Conservation (phyloP, 2,888 invertebrate species). For the Lasioglossum villosulum region DNA sequence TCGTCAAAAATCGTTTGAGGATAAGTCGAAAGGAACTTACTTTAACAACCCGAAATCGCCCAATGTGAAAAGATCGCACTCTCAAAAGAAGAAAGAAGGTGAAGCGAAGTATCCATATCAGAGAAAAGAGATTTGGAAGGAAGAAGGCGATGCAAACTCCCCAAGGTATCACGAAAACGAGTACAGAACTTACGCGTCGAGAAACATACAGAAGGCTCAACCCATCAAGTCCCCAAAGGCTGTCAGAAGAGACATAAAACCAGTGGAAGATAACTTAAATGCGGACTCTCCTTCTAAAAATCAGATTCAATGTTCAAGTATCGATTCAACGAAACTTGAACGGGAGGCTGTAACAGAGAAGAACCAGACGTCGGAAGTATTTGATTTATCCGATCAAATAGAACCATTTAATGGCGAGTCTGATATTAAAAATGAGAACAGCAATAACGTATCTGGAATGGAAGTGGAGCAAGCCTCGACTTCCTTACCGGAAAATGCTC, state of each 20-base stretch:
- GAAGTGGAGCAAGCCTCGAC: constrained; percentile 12
- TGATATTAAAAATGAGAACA: constrained; percentile 21
- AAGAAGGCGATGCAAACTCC: constrained; percentile 49
- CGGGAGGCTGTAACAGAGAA: constrained; percentile 15
- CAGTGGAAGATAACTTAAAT: constrained; percentile 14
- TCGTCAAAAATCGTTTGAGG: constrained; percentile 77
- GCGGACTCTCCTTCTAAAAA: not conserved
- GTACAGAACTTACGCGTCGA: constrained; percentile 30
- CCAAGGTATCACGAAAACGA: constrained; percentile 53
- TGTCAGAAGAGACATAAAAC: constrained; percentile 4
- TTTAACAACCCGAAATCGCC: constrained; percentile 71
- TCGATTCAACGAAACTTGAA: constrained; percentile 19
- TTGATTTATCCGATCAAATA: not conserved
- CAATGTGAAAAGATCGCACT: constrained; percentile 69
- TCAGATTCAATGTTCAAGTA: constrained; percentile 25
- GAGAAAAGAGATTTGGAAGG: constrained; percentile 64
- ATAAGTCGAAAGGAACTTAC: constrained; percentile 67
- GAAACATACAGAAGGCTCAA: constrained; percentile 32
- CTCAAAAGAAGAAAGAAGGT: constrained; percentile 71
- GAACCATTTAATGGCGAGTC: not conserved
- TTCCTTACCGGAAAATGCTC: not conserved
- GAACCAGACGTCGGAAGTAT: not conserved
- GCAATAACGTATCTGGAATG: not conserved
- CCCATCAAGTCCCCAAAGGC: constrained; percentile 39
- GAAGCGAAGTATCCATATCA: constrained; percentile 68